A percentile compares a stretch with the other conserved stretches of the same genome.
These are phyloP conservation scores for Micrasema minimum DNA, from an alignment of 1,140 invertebrate genomes.

Conservation along the genomic window DNA sequence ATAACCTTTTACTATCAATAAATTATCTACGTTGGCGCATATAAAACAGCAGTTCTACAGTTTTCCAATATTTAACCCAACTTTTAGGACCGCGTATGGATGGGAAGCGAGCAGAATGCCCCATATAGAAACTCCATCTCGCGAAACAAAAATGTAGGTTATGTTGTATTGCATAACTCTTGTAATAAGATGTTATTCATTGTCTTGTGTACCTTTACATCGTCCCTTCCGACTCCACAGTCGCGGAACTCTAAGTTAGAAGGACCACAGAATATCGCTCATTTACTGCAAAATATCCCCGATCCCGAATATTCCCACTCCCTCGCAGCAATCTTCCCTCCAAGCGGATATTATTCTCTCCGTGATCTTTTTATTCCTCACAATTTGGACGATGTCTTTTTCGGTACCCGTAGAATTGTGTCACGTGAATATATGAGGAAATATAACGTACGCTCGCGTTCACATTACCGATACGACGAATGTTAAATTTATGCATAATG, in stretches of 20 bases:
- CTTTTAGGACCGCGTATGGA: slow-evolving; percentile 1
- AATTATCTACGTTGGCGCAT: slow-evolving; percentile 14
- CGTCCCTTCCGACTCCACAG: not conserved
- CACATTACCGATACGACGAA: slow-evolving; percentile 33
- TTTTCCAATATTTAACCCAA: slow-evolving; percentile 22
- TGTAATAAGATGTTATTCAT: no score
- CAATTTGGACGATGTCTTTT: slow-evolving; percentile 35
- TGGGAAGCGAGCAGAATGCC: not conserved
- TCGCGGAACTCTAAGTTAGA: no score
- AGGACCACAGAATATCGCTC: slow-evolving; percentile 11
- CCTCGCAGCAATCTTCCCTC: slow-evolving; percentile 12
- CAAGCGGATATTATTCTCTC: slow-evolving; percentile 11
- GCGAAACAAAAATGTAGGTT: no score
- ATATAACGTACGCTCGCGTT: slow-evolving; percentile 37
- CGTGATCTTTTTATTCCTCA: slow-evolving; percentile 32
- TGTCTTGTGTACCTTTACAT: no score
- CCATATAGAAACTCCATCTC: no score
- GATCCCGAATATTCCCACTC: slow-evolving; percentile 20
- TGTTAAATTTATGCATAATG: slow-evolving; percentile 42
- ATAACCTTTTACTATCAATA: slow-evolving; percentile 30
- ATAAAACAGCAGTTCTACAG: slow-evolving; percentile 23
- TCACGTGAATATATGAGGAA: slow-evolving; percentile 29
- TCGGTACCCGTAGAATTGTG: slow-evolving; percentile 13
- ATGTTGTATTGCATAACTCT: no score
- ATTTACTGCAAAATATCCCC: slow-evolving; percentile 16